Conservation (phyloP, 2,113 vertebrate species). For the Donacobius atricapilla region DNA sequence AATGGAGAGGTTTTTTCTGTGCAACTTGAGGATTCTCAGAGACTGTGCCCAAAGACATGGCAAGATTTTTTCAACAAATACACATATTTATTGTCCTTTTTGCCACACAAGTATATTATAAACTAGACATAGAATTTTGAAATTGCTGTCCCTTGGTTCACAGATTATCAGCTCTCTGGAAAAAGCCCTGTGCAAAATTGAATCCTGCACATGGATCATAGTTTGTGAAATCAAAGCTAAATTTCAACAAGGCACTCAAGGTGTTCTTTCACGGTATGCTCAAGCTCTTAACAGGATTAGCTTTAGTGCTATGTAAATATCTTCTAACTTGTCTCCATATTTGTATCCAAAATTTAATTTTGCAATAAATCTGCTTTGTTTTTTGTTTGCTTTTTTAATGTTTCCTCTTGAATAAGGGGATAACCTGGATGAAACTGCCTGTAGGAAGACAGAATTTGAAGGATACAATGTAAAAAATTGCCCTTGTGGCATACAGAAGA, state of each 20-base stretch:
- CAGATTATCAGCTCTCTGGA: background rate
- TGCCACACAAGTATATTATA: background rate
- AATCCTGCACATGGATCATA: background rate
- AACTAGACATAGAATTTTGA: background rate
- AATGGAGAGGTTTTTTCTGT: background rate
- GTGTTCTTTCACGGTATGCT: background rate
- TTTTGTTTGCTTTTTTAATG: background rate
- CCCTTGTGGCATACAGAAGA: background rate
- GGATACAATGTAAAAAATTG: background rate
- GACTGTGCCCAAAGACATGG: background rate
- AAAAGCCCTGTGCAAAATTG: background rate
- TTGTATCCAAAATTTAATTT: background rate
- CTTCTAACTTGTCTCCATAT: background rate
- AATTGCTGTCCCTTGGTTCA: background rate
- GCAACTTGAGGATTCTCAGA: background rate
- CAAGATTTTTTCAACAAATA: background rate
- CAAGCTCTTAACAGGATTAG: constrained; percentile 18
- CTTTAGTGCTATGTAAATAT: constrained; percentile 1
- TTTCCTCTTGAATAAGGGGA: background rate
- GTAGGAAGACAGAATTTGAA: background rate
- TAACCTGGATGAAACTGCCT: background rate
- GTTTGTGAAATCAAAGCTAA: background rate
- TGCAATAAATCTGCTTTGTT: background rate
- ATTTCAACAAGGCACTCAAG: background rate
- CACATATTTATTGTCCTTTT: background rate